Percentiles rank a stretch among this genome's conserved stretches.
These are phyloP conservation scores for Knipowitschia caucasica DNA, from an alignment of 2,797 vertebrate species.

Conservation along the genomic window DNA sequence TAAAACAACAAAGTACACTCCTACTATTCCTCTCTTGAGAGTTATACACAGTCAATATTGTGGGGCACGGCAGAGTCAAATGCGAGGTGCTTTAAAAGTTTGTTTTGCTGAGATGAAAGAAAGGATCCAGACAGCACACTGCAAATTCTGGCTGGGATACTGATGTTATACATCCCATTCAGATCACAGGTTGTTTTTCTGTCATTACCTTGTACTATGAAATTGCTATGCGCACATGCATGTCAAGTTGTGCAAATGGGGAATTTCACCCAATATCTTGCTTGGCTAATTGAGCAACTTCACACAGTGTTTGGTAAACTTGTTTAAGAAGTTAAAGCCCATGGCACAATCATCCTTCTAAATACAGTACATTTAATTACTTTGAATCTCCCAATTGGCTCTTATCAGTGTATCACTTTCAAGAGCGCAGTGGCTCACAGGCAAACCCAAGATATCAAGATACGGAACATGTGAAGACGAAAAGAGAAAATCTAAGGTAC, in stretches of 20 bases:
- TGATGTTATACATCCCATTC: constrained; percentile 18
- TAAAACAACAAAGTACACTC: constrained; percentile 39
- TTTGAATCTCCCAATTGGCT: constrained; percentile 59
- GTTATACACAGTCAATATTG: constrained; percentile 23
- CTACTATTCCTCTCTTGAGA: constrained; percentile 30
- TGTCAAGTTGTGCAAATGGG: constrained; percentile 21
- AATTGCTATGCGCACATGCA: constrained; percentile 8
- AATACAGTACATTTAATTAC: constrained; percentile 68
- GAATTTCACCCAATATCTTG: neutral
- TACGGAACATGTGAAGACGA: constrained; percentile 50
- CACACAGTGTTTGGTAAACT: neutral
- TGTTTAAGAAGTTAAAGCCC: constrained; percentile 25
- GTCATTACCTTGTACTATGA: constrained; percentile 28
- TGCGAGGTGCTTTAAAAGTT: constrained; percentile 27
- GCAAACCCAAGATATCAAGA: constrained; percentile 67
- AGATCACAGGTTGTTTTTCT: constrained; percentile 25
- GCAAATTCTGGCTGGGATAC: constrained; percentile 21
- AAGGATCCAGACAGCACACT: constrained; percentile 24
- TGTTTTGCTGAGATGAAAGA: constrained; percentile 39
- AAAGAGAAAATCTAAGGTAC: constrained; percentile 32
- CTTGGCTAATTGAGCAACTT: constrained; percentile 2
- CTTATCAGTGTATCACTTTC: constrained; percentile 70
- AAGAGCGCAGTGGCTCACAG: constrained; percentile 53
- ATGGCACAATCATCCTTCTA: constrained; percentile 19
- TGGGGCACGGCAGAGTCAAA: constrained; percentile 1